phyloP scores from a whole-genome alignment of 2,888 invertebrate species.

The Pollenia griseotomentosa region DNA sequence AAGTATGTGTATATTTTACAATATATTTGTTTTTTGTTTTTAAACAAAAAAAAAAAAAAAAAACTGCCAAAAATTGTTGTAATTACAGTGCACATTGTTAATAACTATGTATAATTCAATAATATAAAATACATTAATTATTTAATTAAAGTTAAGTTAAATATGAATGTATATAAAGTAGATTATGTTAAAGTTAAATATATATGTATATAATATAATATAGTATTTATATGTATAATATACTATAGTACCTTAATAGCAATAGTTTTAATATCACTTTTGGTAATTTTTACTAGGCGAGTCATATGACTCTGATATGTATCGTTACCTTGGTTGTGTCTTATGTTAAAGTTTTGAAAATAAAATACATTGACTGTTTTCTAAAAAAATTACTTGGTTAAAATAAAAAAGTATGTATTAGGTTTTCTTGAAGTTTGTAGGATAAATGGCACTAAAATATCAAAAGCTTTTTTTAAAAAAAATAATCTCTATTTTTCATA shows the following conservation, averaged over 20 bases:
- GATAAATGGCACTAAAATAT: too few species aligned
- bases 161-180: conserved; percentile 69
- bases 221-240: conserved; percentile 68
- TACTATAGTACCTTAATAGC: conserved; percentile 77
- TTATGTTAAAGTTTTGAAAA: conserved; percentile 79
- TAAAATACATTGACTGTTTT: neutral
- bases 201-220: conserved; percentile 73
- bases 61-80: conserved; percentile 57
- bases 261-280: conserved; percentile 85
- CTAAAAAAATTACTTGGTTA: neutral
- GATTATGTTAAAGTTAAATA: conserved; percentile 34
- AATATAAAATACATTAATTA: conserved; percentile 57
- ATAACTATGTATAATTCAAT: conserved; percentile 29
- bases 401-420: too few species aligned
- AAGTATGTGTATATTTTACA: conserved; percentile 62
- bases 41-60: conserved; percentile 75
- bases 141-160: conserved; percentile 32
- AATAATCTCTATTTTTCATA: too few species aligned
- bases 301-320: conserved; percentile 90
- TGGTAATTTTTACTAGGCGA: conserved; percentile 86
- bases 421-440: too few species aligned
- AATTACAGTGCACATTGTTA: conserved; percentile 72
- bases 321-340: conserved; percentile 89
- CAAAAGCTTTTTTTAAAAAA: too few species aligned
- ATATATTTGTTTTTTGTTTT: conserved; percentile 21